Evolutionary conservation across 2,888 invertebrate genomes (phyloP).

Genomic region (Drosophila cracens): DNA sequence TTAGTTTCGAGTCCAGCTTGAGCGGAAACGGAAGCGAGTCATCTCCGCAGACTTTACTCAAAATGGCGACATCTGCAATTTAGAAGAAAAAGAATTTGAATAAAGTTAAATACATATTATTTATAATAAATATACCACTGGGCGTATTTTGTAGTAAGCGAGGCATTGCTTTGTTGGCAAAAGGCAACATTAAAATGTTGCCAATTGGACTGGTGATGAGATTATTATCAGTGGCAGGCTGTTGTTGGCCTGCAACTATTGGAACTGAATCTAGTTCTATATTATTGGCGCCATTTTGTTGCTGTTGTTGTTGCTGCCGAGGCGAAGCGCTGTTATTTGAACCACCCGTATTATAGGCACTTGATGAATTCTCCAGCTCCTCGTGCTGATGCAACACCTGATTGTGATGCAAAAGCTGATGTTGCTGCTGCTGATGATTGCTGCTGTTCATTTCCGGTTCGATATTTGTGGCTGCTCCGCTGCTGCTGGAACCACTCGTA

Average conservation of each 20-base stretch:
- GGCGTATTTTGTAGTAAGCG: conserved; percentile 28
- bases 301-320: conserved; percentile 48
- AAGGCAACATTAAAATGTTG: conserved; percentile 53
- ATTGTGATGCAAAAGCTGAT: conserved; percentile 1
- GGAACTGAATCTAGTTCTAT: background rate
- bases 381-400: conserved; percentile 71
- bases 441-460: conserved; percentile 40
- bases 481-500: conserved; percentile 74
- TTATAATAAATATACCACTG: background rate
- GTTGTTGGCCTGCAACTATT: background rate
- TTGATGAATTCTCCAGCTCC: conserved; percentile 88
- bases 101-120: background rate
- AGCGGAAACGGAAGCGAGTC: conserved; percentile 14
- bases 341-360: conserved; percentile 91
- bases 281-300: conserved; percentile 29
- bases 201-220: conserved; percentile 47
- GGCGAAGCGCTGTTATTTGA: conserved; percentile 88
- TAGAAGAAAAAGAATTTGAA: background rate
- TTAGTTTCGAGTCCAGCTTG: conserved; percentile 38
- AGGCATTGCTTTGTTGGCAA: conserved; percentile 40
- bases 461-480: conserved; percentile 50
- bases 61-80: conserved; percentile 26
- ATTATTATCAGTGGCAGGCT: conserved; percentile 36
- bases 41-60: conserved; percentile 28
- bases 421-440: background rate